Evolutionary conservation across 1,140 invertebrate species (phyloP).

Genomic region (Papilio xuthus): DNA sequence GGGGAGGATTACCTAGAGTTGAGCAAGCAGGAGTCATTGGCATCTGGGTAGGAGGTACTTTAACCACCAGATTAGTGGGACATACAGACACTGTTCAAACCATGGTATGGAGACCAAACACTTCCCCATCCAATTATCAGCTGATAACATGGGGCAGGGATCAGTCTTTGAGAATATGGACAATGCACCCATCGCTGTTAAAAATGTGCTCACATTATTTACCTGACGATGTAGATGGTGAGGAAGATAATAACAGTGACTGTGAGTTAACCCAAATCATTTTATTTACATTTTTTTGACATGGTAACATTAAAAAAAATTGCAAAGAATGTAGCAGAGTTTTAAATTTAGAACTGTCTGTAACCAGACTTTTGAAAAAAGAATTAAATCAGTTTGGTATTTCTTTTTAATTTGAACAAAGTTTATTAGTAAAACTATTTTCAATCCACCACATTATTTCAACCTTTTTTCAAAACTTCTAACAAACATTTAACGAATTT

Average conservation of each 20-base stretch:
- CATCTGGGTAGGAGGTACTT: constrained; percentile 74
- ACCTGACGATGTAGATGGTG: constrained; percentile 77
- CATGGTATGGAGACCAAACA: constrained; percentile 94
- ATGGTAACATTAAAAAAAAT: background rate
- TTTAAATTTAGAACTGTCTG: too few relatives aligned
- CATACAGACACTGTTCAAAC: constrained; percentile 97
- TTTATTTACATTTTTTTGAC: background rate
- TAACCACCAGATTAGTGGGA: constrained; percentile 87
- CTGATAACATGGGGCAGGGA: constrained; percentile 98
- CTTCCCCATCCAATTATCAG: constrained; percentile 88
- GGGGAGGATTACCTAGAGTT: constrained; percentile 77
- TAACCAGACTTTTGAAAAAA: too few relatives aligned
- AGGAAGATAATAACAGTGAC: constrained; percentile 77
- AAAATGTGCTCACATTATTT: constrained; percentile 85
- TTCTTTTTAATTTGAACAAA: too few relatives aligned
- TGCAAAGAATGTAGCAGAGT: background rate
- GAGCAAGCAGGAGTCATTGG: constrained; percentile 79
- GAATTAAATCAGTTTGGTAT: too few relatives aligned
- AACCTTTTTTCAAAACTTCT: too few relatives aligned
- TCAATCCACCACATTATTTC: too few relatives aligned
- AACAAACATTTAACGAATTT: too few relatives aligned
- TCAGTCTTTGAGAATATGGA: constrained; percentile 95
- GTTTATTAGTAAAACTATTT: too few relatives aligned
- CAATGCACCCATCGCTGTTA: constrained; percentile 91
- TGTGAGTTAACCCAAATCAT: constrained; percentile 56